phyloP scores from a whole-genome alignment of 2,797 vertebrate genomes.

The Sparus aurata region DNA sequence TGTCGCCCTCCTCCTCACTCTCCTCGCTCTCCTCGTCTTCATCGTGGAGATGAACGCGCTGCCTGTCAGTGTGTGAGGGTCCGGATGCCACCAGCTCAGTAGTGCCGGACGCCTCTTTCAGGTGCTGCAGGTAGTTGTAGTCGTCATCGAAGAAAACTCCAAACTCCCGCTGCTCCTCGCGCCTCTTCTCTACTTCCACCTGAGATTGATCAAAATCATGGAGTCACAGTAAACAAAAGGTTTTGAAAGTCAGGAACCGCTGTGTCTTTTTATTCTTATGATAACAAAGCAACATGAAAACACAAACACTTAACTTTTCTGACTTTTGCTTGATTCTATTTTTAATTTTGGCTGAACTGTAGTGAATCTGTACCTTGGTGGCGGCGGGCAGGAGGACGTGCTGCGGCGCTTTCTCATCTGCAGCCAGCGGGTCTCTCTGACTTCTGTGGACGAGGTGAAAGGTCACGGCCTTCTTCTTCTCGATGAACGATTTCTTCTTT shows the following conservation, averaged over 20 bases:
- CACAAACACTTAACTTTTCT: too few relatives aligned
- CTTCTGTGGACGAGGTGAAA: slow-evolving; percentile 98
- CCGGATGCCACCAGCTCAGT: slow-evolving; percentile 87
- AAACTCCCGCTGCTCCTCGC: slow-evolving; percentile 90
- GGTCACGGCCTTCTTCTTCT: slow-evolving; percentile 95
- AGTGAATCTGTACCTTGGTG: slow-evolving; percentile 76
- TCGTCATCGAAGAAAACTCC: slow-evolving; percentile 97
- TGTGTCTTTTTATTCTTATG: too few relatives aligned
- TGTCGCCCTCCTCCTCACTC: slow-evolving; percentile 36
- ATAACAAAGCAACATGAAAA: too few relatives aligned
- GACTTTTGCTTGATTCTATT: too few relatives aligned
- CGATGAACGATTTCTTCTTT: slow-evolving; percentile 96
- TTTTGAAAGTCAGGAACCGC: background rate
- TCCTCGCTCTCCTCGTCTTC: slow-evolving; percentile 66
- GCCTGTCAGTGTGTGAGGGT: slow-evolving; percentile 17
- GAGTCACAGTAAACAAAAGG: background rate
- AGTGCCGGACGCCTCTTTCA: slow-evolving; percentile 86
- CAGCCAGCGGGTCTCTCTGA: slow-evolving; percentile 95
- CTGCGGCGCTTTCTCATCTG: slow-evolving; percentile 96
- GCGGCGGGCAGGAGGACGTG: slow-evolving; percentile 92
- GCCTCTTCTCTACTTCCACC: slow-evolving; percentile 88
- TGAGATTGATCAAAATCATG: slow-evolving; percentile 29
- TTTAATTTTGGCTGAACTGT: too few relatives aligned
- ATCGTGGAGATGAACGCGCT: slow-evolving; percentile 62
- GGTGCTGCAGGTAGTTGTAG: slow-evolving; percentile 97